Base-by-base conservation (phyloP, 2,113 vertebrate genomes). In the Pseudorasbora parva region DNA sequence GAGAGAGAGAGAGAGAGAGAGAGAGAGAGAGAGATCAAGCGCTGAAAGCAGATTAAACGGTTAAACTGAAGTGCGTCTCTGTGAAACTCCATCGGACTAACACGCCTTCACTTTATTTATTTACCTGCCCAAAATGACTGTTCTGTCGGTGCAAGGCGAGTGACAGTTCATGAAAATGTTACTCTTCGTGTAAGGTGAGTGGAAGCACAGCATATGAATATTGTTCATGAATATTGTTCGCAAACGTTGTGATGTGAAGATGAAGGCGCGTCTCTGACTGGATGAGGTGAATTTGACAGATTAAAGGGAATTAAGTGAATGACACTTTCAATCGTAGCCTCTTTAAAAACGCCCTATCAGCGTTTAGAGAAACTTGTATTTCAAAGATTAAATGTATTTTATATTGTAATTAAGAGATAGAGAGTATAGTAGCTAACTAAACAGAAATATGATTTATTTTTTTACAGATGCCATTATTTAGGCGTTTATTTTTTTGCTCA, bases 41-140 rank as follows among this genome's bases (percentile, higher is more conserved):
- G n/a, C 62, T 57, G 33, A 71, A 71, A 78, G 82, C 74, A 47
- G 82, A 84, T 84, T 84, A 84, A 56, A 64, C 62, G 74, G 76
- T 78, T 84, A 78, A 56, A 54, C 62, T 51, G 78, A 80, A 66
- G 78, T 51, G 45, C 60, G 12, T 47, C 59, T 78, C 37, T 15
- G 30, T 68, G 74, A 76, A 71, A 78, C 74, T 84, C 21, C 15
- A 27, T 68, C 30, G 82, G 73, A 78, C 75, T 57, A 83, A 19
- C 47, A 11, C 62, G n/a, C 59, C 23, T 68, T 57, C 37, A 45
- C n/a, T 78, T 51, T 27, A 25, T 54, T 78, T 84, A 56, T 84
- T 78, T 69, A 41, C 45, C 75, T 33, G 23, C 64, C 43, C 21
- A 43, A n/a, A n/a, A 9, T 49, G 54, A 11, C 8, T 30, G 7